Base-by-base conservation (phyloP, 2,797 vertebrate genomes). In the Arnoldichthys spilopterus region DNA sequence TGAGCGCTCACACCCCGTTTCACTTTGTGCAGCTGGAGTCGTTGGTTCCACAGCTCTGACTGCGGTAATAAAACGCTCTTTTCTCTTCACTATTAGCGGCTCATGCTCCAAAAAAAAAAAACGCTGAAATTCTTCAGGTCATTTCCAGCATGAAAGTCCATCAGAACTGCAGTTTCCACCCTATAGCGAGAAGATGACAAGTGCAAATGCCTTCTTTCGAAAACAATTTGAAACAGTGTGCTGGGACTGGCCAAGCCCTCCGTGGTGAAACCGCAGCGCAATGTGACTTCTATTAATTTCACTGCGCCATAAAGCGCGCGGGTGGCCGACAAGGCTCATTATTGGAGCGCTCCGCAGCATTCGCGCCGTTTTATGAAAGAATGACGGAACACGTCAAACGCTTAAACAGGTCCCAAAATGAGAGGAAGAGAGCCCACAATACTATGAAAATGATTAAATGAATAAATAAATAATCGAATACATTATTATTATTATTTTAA, bases 241-340 rank as follows among this genome's bases (percentile, higher is more conserved):
- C 78, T 61, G 81, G 82, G 62, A 84, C 85, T 73, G 81, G 54
- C 78, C 68, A 83, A 73, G 78, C 24, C 78, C 83, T 87, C 86
- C 64, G 79, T 86, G 47, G 68, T 72, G 28, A 82, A 84, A 88
- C 90, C 90, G 80, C 91, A 90, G 85, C 75, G 53, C 88, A 92
- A 91, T 92, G 87, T 93, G 91, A 92, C 88, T 90, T 89, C 85
- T 87, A 92, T 93, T 94, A 90, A 88, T 91, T 92, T 93, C 90
- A 93, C 86, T 74, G 84, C 86, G 75, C 88, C 87, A 88, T 93
- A 91, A 94, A 93, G 87, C 49, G 87, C 49, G 89, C 90, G 91
- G 91, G 93, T 93, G 93, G 92, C 86, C 90, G 86, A 86, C 88
- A 83, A 85, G 88, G 73, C 86, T 89, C 86, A 89, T 91, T 90